Base-by-base conservation (phyloP, 2,797 vertebrate species). In the Oreochromis mossambicus region DNA sequence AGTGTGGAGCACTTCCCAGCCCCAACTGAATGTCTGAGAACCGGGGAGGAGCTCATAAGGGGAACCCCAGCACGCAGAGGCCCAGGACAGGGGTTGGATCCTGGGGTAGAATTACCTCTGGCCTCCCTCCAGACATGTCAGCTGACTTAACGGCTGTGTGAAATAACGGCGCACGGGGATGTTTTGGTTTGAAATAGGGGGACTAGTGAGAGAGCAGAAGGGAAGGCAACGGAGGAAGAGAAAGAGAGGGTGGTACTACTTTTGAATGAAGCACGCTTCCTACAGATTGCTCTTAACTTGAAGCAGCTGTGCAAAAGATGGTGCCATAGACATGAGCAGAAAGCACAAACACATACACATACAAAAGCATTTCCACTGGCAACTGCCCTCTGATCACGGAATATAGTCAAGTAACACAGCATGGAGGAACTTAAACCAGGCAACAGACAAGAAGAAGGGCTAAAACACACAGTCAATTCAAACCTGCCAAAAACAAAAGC, bases 101-200 rank as follows among this genome's bases (percentile, higher is more conserved):
- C 77, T 84, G 83, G 91, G 88, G 79, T 95, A 89, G 92, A 94
- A 93, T 96, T 96, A 94, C 94, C 85, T 84, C 91, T 95, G 95
- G 95, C 91, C 91, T 87, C 79, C 83, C 82, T 94, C 93, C 94
- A 95, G 92, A 86, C 87, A 87, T 55, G 91, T 93, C 95, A 94
- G 92, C 86, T 95, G 94, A 95, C 92, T 93, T 93, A 95, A 94
- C 93, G 92, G 92, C 88, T 87, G 88, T 93, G 92, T 89, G 92
- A 94, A 93, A 90, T 92, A 92, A 92, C 87, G 73, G 92, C 75
- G 55, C 88, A 83, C 78, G 73, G 90, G 90, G 94, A 95, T 96
- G 95, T 96, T 96, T 95, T 95, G 93, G 92, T 96, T 96, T 95
- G 90, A 96, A 96, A 88, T 84, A 82, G 78, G 80, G 82, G 86